Evolutionary conservation across 2,888 invertebrate genomes (phyloP).

Genomic region (Seira ritae): DNA sequence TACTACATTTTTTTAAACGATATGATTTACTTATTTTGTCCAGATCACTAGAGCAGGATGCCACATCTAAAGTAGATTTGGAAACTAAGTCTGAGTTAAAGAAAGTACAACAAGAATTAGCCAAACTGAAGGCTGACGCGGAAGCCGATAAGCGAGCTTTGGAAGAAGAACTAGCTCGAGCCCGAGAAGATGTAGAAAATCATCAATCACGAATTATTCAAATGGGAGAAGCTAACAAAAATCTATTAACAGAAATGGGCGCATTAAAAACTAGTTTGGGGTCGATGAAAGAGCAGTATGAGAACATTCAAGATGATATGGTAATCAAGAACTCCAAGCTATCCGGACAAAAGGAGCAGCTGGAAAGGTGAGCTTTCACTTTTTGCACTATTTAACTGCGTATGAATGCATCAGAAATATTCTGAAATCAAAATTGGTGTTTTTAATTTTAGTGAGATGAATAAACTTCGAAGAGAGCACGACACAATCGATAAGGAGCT

Average conservation of each 20-base stretch:
- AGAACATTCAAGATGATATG: conserved; percentile 89
- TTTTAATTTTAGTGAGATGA: conserved; percentile 74
- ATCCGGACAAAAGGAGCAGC: conserved; percentile 87
- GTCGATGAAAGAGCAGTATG: conserved; percentile 85
- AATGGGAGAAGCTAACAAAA: conserved; percentile 71
- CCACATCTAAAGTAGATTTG: conserved; percentile 60
- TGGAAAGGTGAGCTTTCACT: conserved; percentile 80
- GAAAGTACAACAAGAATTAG: conserved; percentile 70
- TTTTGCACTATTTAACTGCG: not conserved
- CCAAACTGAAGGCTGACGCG: conserved; percentile 69
- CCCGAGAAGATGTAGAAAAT: conserved; percentile 86
- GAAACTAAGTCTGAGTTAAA: conserved; percentile 70
- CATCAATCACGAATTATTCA: conserved; percentile 71
- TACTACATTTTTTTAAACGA: too few relatives aligned
- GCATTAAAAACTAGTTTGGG: conserved; percentile 66
- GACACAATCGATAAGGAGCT: conserved; percentile 81
- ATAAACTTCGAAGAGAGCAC: conserved; percentile 81
- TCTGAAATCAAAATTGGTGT: conserved; percentile 26
- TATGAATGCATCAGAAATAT: not conserved
- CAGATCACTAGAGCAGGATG: conserved; percentile 67
- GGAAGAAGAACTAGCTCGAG: conserved; percentile 82
- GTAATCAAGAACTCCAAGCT: conserved; percentile 88
- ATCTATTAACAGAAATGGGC: conserved; percentile 67
- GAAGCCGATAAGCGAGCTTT: conserved; percentile 78
- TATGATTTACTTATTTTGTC: conserved; percentile 74